Conservation (phyloP, 1,140 invertebrate species). For the Eurosta solidaginis region DNA sequence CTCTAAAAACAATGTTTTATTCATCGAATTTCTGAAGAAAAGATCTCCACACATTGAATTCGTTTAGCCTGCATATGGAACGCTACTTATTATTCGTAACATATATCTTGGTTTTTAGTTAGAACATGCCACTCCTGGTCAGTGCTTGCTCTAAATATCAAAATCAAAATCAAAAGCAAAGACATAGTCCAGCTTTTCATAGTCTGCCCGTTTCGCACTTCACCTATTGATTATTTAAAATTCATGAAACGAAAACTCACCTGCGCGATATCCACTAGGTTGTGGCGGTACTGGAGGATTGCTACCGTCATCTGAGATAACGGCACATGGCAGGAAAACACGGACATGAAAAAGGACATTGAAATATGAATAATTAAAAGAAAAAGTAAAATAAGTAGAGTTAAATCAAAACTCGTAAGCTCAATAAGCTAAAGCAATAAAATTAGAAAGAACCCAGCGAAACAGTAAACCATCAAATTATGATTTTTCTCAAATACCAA, state of each 20-base stretch:
- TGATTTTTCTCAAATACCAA: neutral
- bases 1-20: too few species aligned
- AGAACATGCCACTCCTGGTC: too few species aligned
- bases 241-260: neutral
- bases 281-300: neutral
- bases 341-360: conserved; percentile 27
- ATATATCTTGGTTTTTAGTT: too few species aligned
- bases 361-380: neutral
- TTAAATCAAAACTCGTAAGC: neutral
- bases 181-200: too few species aligned
- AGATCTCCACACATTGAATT: too few species aligned
- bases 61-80: too few species aligned
- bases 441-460: neutral
- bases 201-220: neutral
- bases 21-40: too few species aligned
- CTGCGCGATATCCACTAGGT: conserved; percentile 7
- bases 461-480: neutral
- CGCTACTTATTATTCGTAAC: too few species aligned
- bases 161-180: too few species aligned
- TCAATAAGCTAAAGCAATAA: neutral
- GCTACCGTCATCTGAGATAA: conserved; percentile 21
- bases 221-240: neutral
- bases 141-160: too few species aligned
- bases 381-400: neutral
- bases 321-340: neutral